Conservation (phyloP, 2,888 invertebrate genomes). For the Meganola albula region DNA sequence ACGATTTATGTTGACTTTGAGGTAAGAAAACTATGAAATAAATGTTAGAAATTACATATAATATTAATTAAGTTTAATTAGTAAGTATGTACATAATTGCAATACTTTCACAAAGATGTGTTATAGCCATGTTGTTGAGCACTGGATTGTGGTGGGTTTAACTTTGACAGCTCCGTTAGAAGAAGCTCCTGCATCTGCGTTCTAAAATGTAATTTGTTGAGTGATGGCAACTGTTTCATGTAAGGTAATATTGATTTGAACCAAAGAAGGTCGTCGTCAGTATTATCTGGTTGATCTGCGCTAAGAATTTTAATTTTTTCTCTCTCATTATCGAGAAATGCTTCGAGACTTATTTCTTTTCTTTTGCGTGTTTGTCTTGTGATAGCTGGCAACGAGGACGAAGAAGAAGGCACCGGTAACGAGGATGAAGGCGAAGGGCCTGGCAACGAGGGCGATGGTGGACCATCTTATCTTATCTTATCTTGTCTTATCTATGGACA, state of each 20-base stretch:
- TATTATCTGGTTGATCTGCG: conserved; percentile 20
- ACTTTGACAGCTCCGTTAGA: conserved; percentile 25
- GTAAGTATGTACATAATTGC: conserved; percentile 11
- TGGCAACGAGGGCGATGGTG: conserved; percentile 6
- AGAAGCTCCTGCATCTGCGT: conserved; percentile 29
- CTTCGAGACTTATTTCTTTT: conserved; percentile 22
- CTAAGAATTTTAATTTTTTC: conserved; percentile 23
- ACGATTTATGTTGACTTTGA: conserved; percentile 20
- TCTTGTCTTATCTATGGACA: conserved; percentile 5
- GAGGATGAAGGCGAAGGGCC: too few species aligned
- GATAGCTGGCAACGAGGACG: conserved; percentile 25
- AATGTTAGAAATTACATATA: conserved; percentile 10
- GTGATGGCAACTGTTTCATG: conserved; percentile 27
- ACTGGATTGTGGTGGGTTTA: conserved; percentile 18
- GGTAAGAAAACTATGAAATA: conserved; percentile 19
- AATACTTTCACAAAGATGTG: conserved; percentile 20
- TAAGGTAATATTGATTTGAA: conserved; percentile 30
- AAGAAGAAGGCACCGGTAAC: conserved; percentile 14
- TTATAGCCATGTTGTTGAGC: conserved; percentile 18
- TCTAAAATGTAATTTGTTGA: conserved; percentile 29
- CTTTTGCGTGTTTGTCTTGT: conserved; percentile 26
- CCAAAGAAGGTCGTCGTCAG: conserved; percentile 24
- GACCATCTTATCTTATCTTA: conserved; percentile 4
- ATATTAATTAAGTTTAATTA: conserved; percentile 12
- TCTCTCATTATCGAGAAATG: conserved; percentile 23